phyloP scores from a whole-genome alignment of 1,140 invertebrate species.

The Scylla paramamosain region DNA sequence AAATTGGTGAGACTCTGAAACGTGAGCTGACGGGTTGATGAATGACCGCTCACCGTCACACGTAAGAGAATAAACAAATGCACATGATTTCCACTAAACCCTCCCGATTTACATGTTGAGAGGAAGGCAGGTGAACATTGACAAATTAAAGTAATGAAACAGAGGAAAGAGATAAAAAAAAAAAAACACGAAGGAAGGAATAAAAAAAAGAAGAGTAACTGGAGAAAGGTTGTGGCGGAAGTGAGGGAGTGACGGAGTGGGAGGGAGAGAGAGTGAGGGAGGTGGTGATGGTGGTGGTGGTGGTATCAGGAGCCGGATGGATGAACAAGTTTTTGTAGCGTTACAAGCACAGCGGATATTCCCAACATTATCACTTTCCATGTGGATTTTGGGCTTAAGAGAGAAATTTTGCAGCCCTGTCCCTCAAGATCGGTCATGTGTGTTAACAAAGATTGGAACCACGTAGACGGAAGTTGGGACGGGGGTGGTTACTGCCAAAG shows the following conservation, averaged over 20 bases:
- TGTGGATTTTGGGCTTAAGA: constrained; percentile 11
- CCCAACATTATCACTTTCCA: constrained; percentile 2
- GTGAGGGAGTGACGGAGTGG: not conserved
- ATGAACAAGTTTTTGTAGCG: not conserved
- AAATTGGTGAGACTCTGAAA: too few species aligned
- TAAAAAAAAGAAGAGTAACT: not conserved
- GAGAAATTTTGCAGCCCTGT: constrained; percentile 12
- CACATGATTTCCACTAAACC: too few species aligned
- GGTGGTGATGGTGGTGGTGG: not conserved
- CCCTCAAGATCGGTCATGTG: not conserved
- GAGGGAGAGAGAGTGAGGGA: not conserved
- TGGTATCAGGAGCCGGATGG: not conserved
- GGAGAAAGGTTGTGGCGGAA: constrained; percentile 2
- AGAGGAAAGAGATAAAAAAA: not conserved
- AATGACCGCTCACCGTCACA: too few species aligned
- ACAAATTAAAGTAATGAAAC: not conserved
- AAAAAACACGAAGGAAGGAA: not conserved
- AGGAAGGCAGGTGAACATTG: not conserved
- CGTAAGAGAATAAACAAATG: too few species aligned
- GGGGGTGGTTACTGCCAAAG: not conserved
- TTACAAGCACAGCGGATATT: constrained; percentile 8
- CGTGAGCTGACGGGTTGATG: too few species aligned
- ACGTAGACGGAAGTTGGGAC: not conserved
- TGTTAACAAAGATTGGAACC: not conserved
- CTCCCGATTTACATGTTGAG: not conserved